Percentiles rank a stretch among this genome's conserved stretches.
Conservation (phyloP, 1,140 invertebrate genomes). For the Magallana angulata region DNA sequence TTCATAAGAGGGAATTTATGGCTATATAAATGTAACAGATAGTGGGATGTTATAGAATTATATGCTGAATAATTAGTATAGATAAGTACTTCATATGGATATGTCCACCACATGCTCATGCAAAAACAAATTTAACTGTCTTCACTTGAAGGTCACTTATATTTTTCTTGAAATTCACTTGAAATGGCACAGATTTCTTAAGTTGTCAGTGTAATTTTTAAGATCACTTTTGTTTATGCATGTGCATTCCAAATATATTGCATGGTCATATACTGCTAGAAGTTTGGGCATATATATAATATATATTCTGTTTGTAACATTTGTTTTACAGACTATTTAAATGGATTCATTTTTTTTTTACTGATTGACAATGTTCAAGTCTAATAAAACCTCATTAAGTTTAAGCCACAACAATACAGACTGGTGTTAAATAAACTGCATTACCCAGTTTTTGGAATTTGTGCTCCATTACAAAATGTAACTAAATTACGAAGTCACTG, state of each 20-base stretch:
- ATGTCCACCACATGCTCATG: background rate
- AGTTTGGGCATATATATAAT: background rate
- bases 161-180: constrained; percentile 20
- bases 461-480: too few species aligned
- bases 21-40: background rate
- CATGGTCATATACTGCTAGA: background rate
- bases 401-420: too few species aligned
- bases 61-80: background rate
- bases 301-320: too few species aligned
- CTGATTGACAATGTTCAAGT: too few species aligned
- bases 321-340: too few species aligned
- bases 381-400: too few species aligned
- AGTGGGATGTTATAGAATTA: background rate
- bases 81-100: background rate
- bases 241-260: background rate
- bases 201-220: background rate
- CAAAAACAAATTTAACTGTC: background rate
- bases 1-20: background rate
- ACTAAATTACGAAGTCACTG: background rate
- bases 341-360: too few species aligned
- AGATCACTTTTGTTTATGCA: constrained; percentile 22
- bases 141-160: background rate
- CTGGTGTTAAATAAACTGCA: too few species aligned
- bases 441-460: too few species aligned
- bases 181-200: background rate